Conservation (phyloP, 2,113 vertebrate species). For the Cranoglanis bouderius region DNA sequence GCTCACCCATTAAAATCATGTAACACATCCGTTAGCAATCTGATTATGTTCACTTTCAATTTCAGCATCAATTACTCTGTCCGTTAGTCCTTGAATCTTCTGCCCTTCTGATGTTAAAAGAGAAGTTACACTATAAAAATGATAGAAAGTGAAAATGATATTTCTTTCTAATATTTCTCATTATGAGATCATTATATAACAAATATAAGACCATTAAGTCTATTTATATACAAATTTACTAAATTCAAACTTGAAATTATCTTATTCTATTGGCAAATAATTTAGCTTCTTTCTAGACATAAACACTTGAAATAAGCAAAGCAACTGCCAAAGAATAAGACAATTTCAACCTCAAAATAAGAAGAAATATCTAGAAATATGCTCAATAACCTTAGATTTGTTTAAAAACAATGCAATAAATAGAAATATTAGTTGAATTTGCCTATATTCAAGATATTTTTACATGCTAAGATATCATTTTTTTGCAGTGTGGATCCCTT, state of each 20-base stretch:
- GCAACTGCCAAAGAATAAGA: neutral
- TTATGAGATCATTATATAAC: neutral
- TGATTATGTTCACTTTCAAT: neutral
- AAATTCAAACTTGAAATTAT: neutral
- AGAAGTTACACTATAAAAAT: neutral
- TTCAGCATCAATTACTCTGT: neutral
- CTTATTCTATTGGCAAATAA: neutral
- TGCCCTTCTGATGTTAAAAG: slow-evolving; percentile 10
- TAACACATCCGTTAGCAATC: neutral
- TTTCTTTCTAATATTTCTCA: neutral
- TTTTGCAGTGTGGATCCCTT: neutral
- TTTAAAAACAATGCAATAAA: neutral
- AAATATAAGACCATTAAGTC: neutral
- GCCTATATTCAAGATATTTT: neutral
- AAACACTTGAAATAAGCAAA: neutral
- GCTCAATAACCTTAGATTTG: neutral
- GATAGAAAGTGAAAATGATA: neutral
- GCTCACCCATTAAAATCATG: neutral
- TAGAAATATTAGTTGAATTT: neutral
- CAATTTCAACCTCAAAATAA: neutral
- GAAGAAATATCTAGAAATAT: neutral
- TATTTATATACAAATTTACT: neutral
- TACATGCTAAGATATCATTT: neutral
- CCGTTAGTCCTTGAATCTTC: neutral
- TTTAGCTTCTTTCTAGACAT: neutral